Evolutionary conservation across 2,113 vertebrate species (phyloP), one percentile per base, ranked within the genome.

Genomic region (Seriola dumerili): DNA sequence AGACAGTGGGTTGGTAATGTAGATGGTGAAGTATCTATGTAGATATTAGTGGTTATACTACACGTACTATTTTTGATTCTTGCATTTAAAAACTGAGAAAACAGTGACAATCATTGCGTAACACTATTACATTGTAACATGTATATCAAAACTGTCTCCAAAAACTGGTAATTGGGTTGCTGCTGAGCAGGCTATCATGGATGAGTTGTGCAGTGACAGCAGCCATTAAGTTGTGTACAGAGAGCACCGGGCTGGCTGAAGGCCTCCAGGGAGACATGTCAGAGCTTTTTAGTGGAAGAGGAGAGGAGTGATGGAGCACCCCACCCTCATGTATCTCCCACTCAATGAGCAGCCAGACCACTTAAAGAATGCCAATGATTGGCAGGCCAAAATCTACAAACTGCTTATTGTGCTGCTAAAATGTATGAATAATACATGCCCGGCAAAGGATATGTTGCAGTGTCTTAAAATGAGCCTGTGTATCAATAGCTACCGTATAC

Each of bases 191-290:
- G 84, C 82, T 81, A 91, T 87, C 87, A 86, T 89, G 88, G 88
- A 89, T 90, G 91, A 90, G 90, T 81, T 89, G 90, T 88, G 90
- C 89, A 87, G 85, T 93, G 92, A 94, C 90, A 93, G 88, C 76
- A 90, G 85, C 88, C 89, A 94, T 93, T 94, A 93, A 83, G 85
- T 87, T 91, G 91, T 90, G 92, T 90, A 93, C 91, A 88, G 87
- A 90, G 87, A 88, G 88, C 85, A 90, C 75, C 85, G 81, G 81
- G 76, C 90, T 88, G 90, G 81, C 86, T 89, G 85, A 65, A 74
- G 87, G 88, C 81, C 92, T 83, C 90, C 73, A 44, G 93, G 92
- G 94, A 94, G 88, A 89, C 80, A 79, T 94, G 89, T 93, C 93
- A 91, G 76, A 88, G 81, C 92, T 91, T 94, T 92, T 94, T 94